These are phyloP conservation scores for Patella caerulea DNA, from an alignment of 2,888 invertebrate genomes.

Conservation along the genomic window DNA sequence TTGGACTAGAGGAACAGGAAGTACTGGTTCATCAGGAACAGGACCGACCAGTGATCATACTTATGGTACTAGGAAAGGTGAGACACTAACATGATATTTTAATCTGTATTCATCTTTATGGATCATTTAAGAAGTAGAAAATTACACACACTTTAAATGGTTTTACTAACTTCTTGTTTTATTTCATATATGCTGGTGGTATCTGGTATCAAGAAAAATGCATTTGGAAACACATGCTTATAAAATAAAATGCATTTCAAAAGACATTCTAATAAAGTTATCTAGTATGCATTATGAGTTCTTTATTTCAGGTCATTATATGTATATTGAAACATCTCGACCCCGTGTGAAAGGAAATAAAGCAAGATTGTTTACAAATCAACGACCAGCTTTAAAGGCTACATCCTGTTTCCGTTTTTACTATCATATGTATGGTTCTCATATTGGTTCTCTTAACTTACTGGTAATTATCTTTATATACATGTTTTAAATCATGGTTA, in stretches of 20 bases:
- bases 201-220: too few relatives aligned
- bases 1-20: conserved; percentile 51
- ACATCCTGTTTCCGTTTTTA: conserved; percentile 60
- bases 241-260: too few relatives aligned
- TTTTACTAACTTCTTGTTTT: too few relatives aligned
- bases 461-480: conserved; percentile 37
- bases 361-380: conserved; percentile 51
- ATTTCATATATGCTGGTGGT: too few relatives aligned
- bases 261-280: too few relatives aligned
- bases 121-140: too few relatives aligned
- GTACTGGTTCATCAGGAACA: conserved; percentile 43
- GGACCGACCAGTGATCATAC: conserved; percentile 59
- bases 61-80: conserved; percentile 54
- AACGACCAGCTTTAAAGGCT: conserved; percentile 30
- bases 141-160: too few relatives aligned
- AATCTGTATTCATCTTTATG: too few relatives aligned
- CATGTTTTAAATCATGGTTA: too few relatives aligned
- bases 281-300: too few relatives aligned
- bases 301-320: conserved; percentile 51
- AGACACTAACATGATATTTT: not conserved
- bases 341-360: conserved; percentile 42
- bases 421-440: conserved; percentile 63
- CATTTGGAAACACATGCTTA: too few relatives aligned
- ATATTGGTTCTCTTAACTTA: conserved; percentile 56
- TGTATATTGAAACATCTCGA: conserved; percentile 60